phyloP scores from a whole-genome alignment of 1,140 invertebrate genomes.

The Portunus trituberculatus region DNA sequence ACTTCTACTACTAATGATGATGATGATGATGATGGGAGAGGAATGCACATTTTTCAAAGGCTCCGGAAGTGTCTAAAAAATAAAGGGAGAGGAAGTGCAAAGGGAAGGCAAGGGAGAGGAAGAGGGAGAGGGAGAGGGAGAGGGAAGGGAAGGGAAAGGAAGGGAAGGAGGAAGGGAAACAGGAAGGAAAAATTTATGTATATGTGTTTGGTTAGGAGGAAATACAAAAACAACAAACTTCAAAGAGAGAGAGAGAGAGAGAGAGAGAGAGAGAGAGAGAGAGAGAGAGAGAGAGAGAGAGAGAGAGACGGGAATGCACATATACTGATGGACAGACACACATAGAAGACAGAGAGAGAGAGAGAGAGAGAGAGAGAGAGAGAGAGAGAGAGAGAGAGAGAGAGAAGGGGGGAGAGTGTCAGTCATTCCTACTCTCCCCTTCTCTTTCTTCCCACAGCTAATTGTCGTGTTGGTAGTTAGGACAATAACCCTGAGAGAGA shows the following conservation, averaged over 20 bases:
- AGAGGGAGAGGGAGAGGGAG: too few relatives aligned
- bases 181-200: not conserved
- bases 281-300: constrained; percentile 42
- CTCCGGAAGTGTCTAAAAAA: too few relatives aligned
- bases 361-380: constrained; percentile 41
- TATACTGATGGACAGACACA: too few relatives aligned
- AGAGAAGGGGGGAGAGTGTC: constrained; percentile 15
- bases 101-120: too few relatives aligned
- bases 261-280: not conserved
- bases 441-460: not conserved
- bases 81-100: too few relatives aligned
- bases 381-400: constrained; percentile 41
- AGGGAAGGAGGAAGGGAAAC: not conserved
- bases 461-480: not conserved
- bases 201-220: too few relatives aligned
- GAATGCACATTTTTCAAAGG: too few relatives aligned
- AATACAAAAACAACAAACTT: not conserved
- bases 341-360: not conserved
- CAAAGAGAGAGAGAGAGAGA: constrained; percentile 38
- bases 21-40: too few relatives aligned
- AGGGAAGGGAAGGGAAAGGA: not conserved
- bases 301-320: not conserved
- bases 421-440: not conserved
- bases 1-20: not conserved
- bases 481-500: not conserved